Evolutionary conservation across 2,797 vertebrate genomes (phyloP), one percentile per base, ranked within the genome.

Genomic region (Chanos chanos): DNA sequence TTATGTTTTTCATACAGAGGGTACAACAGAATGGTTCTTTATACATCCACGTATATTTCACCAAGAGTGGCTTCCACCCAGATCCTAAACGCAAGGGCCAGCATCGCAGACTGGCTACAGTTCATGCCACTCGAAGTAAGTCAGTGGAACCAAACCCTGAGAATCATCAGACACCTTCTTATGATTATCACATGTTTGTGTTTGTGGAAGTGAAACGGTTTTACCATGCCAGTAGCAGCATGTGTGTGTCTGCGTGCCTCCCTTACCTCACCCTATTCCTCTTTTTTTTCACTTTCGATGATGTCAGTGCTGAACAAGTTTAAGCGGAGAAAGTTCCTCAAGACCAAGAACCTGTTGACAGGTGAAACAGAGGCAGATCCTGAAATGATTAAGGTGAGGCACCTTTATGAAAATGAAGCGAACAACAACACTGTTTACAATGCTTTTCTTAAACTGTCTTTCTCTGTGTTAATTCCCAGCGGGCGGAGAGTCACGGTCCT

Each of bases 41-140:
- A 30, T 97, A 95, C 68, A 90, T 98, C 61, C 96, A 98, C 0
- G 82, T 97, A 15, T 98, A 93, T 78, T 94, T 98, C 82, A 95
- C 94, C 5, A 98, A 98, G 87, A 97, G 92, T n/a, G 94, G 94
- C 45, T 95, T 97, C 80, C 92, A 96, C 54, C 96, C 96, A 0
- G 96, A 98, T 58, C 94, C 96, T 16, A 88, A 92, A 76, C 93
- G 93, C 75, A 98, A 98, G 72, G 89, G 86, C 36, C 88, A 95
- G 65, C 94, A 98, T 77, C 89, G 93, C 61, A 90, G 94, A 50
- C 87, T 98, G 3, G 89, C 95, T 63, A 96, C 95, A 0, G 94
- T 97, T 51, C 93, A 96, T 64, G 74, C 89, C 10, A 87, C 94
- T 1, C 82, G 91, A 73, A 98, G 96, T 97, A 87, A 84, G 94